A percentile compares a stretch with the other conserved stretches of the same genome.
These are phyloP conservation scores for Halichoerus grypus DNA, from an alignment of 2,113 vertebrate species.

Conservation along the genomic window DNA sequence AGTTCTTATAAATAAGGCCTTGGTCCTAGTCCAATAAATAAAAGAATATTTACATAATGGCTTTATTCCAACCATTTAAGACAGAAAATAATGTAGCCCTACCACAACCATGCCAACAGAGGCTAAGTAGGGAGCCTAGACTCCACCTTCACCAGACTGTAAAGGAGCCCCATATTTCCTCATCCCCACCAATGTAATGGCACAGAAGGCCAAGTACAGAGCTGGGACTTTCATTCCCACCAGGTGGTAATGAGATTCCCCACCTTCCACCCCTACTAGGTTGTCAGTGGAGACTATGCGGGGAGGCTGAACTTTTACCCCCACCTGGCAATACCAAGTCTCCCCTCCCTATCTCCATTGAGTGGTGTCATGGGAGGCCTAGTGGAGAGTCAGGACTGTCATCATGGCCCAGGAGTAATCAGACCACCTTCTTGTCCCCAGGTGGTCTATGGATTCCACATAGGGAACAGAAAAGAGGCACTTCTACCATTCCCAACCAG, in stretches of 20 bases:
- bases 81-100: background rate
- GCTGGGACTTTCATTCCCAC: background rate
- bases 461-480: background rate
- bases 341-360: background rate
- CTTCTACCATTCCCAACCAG: background rate
- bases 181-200: background rate
- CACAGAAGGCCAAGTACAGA: background rate
- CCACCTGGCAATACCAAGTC: background rate
- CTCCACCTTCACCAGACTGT: background rate
- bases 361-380: background rate
- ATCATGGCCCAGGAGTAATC: background rate
- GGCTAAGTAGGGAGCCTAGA: background rate
- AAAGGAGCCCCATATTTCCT: background rate
- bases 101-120: background rate
- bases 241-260: background rate
- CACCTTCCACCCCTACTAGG: background rate
- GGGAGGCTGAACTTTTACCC: background rate
- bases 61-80: background rate
- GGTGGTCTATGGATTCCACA: background rate
- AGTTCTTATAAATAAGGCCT: too few species aligned
- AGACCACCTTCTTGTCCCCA: background rate
- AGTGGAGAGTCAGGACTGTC: background rate
- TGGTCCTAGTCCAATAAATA: background rate
- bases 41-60: background rate
- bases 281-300: fast-evolving